Evolutionary conservation across 2,888 invertebrate genomes (phyloP).

Genomic region (Seira musarum): DNA sequence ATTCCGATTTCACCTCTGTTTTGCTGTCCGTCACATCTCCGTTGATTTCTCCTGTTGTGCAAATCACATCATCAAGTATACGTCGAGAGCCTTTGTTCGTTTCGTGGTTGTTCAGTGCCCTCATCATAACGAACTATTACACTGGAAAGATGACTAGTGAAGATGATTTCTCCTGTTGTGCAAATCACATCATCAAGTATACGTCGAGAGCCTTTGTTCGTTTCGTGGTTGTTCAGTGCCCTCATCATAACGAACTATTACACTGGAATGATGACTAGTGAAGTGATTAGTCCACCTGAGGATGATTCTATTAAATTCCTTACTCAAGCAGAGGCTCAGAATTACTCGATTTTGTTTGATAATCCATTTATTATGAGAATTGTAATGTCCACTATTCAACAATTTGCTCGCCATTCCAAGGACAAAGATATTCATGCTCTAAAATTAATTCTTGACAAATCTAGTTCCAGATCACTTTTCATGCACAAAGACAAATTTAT

Average conservation of each 20-base stretch:
- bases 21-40: neutral
- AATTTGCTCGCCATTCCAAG: neutral
- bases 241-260: slow-evolving; percentile 19
- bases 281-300: slow-evolving; percentile 11
- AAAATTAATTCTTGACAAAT: neutral
- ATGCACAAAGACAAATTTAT: neutral
- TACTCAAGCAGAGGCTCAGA: neutral
- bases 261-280: slow-evolving; percentile 12
- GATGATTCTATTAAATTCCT: slow-evolving; percentile 8
- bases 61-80: too few relatives aligned
- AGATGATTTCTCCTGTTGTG: too few relatives aligned
- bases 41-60: slow-evolving; percentile 13
- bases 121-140: slow-evolving; percentile 17
- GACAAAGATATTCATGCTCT: neutral
- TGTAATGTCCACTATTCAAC: slow-evolving; percentile 10
- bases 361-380: neutral
- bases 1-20: neutral
- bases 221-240: slow-evolving; percentile 9
- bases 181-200: too few relatives aligned
- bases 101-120: slow-evolving; percentile 8
- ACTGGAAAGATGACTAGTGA: slow-evolving; percentile 27
- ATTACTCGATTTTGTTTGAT: slow-evolving; percentile 21
- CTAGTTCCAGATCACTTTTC: neutral
- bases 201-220: too few relatives aligned
- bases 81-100: too few relatives aligned